phyloP scores from a whole-genome alignment of 2,113 vertebrate species.

The Gadus chalcogrammus region DNA sequence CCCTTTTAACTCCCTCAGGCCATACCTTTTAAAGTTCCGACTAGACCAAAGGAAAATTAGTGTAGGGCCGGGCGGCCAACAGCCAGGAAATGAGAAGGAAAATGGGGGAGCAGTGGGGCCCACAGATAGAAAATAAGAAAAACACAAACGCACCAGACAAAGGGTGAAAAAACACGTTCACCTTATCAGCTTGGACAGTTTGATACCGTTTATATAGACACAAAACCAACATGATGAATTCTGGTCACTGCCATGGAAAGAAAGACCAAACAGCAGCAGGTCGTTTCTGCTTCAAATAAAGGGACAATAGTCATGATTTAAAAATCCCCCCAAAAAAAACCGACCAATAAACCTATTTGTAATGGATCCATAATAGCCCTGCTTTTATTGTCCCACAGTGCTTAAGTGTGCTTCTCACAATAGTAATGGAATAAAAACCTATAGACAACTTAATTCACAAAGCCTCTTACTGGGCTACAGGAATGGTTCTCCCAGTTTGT shows the following conservation, averaged over 20 bases:
- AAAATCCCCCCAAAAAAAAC: conserved; percentile 5
- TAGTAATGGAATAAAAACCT: conserved; percentile 45
- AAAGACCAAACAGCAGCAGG: too few species aligned
- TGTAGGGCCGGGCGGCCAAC: conserved; percentile 43
- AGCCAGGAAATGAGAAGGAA: conserved; percentile 64
- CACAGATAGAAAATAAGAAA: conserved; percentile 1
- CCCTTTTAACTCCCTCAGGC: conserved; percentile 28
- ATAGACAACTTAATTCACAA: conserved; percentile 50
- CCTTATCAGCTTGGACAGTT: background rate
- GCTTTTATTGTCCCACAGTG: conserved; percentile 44
- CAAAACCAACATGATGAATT: background rate
- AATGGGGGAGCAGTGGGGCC: conserved; percentile 33
- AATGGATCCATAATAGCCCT: background rate
- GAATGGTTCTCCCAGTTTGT: conserved; percentile 20
- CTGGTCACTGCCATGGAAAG: too few species aligned
- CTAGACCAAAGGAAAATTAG: conserved; percentile 54
- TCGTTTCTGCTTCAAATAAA: too few species aligned
- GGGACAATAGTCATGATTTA: background rate
- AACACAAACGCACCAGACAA: background rate
- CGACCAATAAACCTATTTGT: conserved; percentile 30
- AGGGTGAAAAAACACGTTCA: background rate
- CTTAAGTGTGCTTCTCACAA: conserved; percentile 27
- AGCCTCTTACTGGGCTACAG: conserved; percentile 50
- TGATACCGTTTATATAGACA: background rate
- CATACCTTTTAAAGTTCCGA: conserved; percentile 63